Percentiles rank a stretch among this genome's conserved stretches.
Conservation (phyloP, 2,888 invertebrate species). For the Plebejus anna region DNA sequence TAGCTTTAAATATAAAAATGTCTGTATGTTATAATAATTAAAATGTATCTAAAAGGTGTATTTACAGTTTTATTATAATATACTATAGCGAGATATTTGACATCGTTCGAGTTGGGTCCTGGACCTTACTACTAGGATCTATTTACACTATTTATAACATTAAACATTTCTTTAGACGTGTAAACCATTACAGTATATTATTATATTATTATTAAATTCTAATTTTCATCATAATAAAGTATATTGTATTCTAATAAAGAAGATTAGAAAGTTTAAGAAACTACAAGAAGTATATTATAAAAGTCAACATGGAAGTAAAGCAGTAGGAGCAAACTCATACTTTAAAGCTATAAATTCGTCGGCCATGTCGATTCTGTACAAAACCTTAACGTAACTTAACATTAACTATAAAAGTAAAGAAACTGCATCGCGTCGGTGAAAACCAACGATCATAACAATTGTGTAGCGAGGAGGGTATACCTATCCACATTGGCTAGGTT, state of each 20-base stretch:
- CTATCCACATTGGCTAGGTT: not conserved
- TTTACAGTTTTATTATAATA: not conserved
- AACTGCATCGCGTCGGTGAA: not conserved
- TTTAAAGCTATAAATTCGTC: conserved; percentile 12
- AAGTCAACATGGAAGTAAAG: not conserved
- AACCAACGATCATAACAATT: not conserved
- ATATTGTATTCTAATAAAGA: not conserved
- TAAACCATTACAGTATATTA: not conserved
- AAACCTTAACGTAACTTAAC: not conserved
- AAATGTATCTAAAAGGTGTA: not conserved
- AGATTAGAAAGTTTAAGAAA: not conserved
- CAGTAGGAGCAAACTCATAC: not conserved
- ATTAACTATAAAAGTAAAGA: not conserved
- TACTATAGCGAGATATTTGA: not conserved
- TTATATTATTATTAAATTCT: not conserved
- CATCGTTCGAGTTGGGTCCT: not conserved
- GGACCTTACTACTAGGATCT: not conserved
- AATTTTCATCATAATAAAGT: not conserved
- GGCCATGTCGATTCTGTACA: conserved; percentile 3
- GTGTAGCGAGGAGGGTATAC: not conserved
- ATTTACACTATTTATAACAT: not conserved
- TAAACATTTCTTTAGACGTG: not conserved
- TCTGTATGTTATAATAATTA: not conserved
- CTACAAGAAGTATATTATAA: not conserved
- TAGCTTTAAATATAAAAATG: not conserved